Evolutionary conservation across 2,113 vertebrate species (phyloP).

Genomic region (Strix aluco): DNA sequence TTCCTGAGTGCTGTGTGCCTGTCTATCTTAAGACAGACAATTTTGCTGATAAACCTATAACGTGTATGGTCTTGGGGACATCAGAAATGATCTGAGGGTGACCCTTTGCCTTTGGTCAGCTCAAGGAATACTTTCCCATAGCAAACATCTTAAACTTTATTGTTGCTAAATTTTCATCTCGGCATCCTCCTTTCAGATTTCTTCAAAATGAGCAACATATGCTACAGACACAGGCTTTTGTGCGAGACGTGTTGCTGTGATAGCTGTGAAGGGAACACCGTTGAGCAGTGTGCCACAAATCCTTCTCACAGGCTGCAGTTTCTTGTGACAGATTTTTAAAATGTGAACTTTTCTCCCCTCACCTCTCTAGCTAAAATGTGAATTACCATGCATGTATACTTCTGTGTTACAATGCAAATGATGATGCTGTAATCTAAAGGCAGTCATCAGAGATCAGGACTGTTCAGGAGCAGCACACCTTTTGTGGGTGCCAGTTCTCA

Average conservation of each 20-base stretch:
- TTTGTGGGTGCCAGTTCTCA: not conserved
- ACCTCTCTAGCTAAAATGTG: not conserved
- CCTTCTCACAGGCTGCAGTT: not conserved
- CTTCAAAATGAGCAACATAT: not conserved
- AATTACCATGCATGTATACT: not conserved
- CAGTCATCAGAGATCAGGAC: not conserved
- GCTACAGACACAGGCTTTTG: not conserved
- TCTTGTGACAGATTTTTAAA: not conserved
- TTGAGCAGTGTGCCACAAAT: not conserved
- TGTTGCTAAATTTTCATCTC: not conserved
- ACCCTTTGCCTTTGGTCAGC: not conserved
- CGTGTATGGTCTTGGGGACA: not conserved
- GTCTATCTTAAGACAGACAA: not conserved
- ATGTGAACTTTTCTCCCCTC: not conserved
- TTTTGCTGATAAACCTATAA: not conserved
- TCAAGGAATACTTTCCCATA: not conserved
- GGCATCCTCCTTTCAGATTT: not conserved
- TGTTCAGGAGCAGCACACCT: not conserved
- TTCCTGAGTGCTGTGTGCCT: not conserved
- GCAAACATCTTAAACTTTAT: not conserved
- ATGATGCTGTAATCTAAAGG: not conserved
- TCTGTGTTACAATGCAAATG: not conserved
- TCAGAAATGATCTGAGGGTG: not conserved
- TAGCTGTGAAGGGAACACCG: fast-evolving
- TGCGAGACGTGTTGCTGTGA: not conserved